phyloP scores from a whole-genome alignment of 2,113 vertebrate genomes.

The Chrysemys picta region DNA sequence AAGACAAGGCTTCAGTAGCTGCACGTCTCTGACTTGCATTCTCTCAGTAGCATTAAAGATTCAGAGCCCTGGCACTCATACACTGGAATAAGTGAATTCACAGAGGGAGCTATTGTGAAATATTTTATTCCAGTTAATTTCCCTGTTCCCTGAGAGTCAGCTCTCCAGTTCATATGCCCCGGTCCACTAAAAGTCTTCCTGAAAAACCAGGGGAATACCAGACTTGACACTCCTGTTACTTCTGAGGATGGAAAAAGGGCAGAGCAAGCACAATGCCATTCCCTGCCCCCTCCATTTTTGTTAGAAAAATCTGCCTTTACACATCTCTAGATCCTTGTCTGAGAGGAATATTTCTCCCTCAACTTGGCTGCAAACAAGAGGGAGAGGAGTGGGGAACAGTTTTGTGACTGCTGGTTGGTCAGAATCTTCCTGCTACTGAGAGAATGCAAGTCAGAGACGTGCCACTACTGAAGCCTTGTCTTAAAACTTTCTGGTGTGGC shows the following conservation, averaged over 20 bases:
- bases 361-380: background rate
- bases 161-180: background rate
- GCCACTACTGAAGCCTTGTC: background rate
- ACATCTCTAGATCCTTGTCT: background rate
- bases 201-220: background rate
- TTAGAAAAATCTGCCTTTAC: no score
- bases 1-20: no score
- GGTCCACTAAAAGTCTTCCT: background rate
- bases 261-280: background rate
- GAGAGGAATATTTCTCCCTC: background rate
- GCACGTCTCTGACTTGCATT: no score
- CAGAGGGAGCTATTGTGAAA: background rate
- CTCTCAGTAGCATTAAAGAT: background rate
- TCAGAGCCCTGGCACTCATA: background rate
- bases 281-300: background rate
- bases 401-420: background rate
- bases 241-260: background rate
- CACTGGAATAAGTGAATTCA: background rate
- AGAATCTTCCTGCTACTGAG: background rate
- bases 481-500: background rate
- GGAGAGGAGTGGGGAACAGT: background rate
- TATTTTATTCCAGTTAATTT: background rate
- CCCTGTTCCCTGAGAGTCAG: background rate
- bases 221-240: background rate
- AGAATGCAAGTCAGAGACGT: background rate